Evolutionary conservation across 2,113 vertebrate genomes (phyloP).

Genomic region (Mesitornis unicolor): DNA sequence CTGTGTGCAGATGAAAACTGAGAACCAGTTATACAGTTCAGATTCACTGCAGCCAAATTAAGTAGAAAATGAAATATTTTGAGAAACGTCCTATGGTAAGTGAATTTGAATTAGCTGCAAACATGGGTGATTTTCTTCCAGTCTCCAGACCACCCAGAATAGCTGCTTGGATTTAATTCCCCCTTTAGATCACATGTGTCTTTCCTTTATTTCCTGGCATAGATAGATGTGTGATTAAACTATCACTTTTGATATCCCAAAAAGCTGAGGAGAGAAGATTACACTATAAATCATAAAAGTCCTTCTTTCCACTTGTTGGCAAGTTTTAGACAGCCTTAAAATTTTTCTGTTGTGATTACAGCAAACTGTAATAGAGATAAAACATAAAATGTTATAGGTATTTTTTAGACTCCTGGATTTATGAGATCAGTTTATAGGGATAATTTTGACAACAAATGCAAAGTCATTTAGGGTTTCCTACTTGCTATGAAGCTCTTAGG

Average conservation of each 20-base stretch:
- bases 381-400: not conserved
- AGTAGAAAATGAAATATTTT: slow-evolving; percentile 58
- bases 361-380: not conserved
- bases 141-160: not conserved
- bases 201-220: slow-evolving; percentile 44
- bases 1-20: slow-evolving; percentile 22
- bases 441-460: slow-evolving; percentile 24
- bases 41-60: slow-evolving; percentile 30
- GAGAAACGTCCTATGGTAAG: slow-evolving; percentile 21
- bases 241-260: slow-evolving; percentile 38
- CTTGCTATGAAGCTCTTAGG: not conserved
- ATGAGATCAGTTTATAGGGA: not conserved
- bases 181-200: not conserved
- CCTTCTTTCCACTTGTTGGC: slow-evolving; percentile 3
- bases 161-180: slow-evolving; percentile 20
- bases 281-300: slow-evolving; percentile 42
- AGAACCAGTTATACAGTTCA: slow-evolving; percentile 25
- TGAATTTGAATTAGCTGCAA: slow-evolving; percentile 56
- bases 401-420: not conserved
- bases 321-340: not conserved
- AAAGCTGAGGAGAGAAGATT: slow-evolving; percentile 32
- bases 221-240: slow-evolving; percentile 56
- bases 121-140: slow-evolving; percentile 14
- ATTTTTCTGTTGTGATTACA: slow-evolving; percentile 19
- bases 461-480: not conserved